Base-by-base conservation (phyloP, 2,888 invertebrate species). In the Drosophila maculinotata region DNA sequence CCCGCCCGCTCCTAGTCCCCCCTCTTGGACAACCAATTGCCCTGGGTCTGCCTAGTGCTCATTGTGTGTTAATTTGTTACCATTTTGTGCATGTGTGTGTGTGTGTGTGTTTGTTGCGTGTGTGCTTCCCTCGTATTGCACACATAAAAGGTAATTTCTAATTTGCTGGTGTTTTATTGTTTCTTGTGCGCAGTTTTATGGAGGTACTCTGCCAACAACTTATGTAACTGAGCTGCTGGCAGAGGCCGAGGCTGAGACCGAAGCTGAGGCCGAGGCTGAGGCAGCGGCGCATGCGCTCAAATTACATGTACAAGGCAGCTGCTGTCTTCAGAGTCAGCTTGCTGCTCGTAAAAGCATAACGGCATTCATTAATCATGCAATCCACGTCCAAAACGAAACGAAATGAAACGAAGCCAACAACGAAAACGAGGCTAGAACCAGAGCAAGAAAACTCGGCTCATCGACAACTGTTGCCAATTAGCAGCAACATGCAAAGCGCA, bases 391-490 rank as follows among this genome's bases (percentile, higher is more conserved):
- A 56, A 48, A 28, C 66, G 41, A 33, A 45, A 30, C 58, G 35
- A 20, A 20, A 2, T 4, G 20, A 20, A 20, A 2, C 20, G 20
- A 20, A 20, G 4, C 20, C 20, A 20, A 20, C 62, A 49, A 20
- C 44, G 63, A 58, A 79, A 79, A 44, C 51, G 44, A 67, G 78
- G 63, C 73, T 75, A 76, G 51, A 65, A 75, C 65, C 44, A 39
- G 33, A 35, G 49, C 35, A 42, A 20, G 35, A 41, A 44, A 80
- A 51, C 66, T 68, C 49, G 15, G 9, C 15, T 17, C 67, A 80
- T 87, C 86, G 86, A 83, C 87, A 88, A 86, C 87, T 80, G 75
- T 75, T 77, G 84, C 83, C 83, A 83, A 83, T 83, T 83, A 83
- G 88, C 87, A 78, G 88, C 66, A 70, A 83, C 83, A 83, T 80